Evolutionary conservation across 2,113 vertebrate species (phyloP).

Genomic region (Plotosus lineatus): DNA sequence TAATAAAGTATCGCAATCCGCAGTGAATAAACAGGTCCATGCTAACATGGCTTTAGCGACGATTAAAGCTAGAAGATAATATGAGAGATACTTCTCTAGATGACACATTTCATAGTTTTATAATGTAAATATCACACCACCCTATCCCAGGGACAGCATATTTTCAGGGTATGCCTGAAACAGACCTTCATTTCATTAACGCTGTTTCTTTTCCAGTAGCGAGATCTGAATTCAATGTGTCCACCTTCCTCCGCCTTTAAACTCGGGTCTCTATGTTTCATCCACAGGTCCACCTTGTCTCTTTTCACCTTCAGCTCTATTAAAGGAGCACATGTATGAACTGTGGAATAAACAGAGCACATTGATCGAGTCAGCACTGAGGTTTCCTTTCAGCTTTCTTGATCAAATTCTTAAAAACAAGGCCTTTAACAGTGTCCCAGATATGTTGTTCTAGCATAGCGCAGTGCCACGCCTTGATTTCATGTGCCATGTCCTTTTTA

Average conservation of each 20-base stretch:
- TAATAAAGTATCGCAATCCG: no score
- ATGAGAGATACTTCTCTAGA: no score
- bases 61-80: no score
- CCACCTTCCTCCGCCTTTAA: background rate
- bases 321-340: slow-evolving; percentile 21
- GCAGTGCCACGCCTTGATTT: no score
- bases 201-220: slow-evolving; percentile 32
- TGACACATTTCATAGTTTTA: no score
- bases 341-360: slow-evolving; percentile 15
- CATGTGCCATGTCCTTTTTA: no score
- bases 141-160: background rate
- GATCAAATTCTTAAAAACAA: no score
- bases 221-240: background rate
- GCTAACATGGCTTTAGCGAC: no score
- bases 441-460: no score
- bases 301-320: background rate
- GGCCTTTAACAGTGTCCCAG: no score
- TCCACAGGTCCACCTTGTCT: background rate
- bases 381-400: background rate
- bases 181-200: slow-evolving; percentile 16
- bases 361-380: background rate
- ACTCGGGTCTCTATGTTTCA: slow-evolving; percentile 24
- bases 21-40: no score
- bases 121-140: no score
- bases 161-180: background rate